phyloP scores from a whole-genome alignment of 2,797 vertebrate genomes.

The Tarsius wallacei region DNA sequence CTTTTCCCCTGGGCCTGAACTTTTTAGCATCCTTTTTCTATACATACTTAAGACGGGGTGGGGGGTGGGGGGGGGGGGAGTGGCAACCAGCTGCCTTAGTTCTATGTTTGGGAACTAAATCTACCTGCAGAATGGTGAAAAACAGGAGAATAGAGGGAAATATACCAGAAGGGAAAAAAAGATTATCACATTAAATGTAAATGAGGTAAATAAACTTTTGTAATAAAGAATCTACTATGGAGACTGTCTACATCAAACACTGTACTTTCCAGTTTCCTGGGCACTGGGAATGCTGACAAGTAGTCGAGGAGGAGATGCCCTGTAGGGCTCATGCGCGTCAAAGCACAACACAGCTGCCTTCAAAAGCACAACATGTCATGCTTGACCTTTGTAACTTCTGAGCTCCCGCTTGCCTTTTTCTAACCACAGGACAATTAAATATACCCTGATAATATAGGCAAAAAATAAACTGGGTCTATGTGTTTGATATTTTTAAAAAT shows the following conservation, averaged over 20 bases:
- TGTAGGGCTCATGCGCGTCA: constrained; percentile 38
- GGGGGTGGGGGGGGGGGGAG: no score
- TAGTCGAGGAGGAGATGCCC: constrained; percentile 40
- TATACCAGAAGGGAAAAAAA: not conserved
- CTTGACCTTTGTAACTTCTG: constrained; percentile 75
- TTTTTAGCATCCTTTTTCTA: constrained; percentile 50
- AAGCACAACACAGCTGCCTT: constrained; percentile 25
- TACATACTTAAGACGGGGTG: constrained; percentile 26
- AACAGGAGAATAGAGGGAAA: not conserved
- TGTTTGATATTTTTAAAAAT: constrained; percentile 82
- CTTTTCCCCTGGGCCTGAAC: constrained; percentile 20
- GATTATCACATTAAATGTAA: constrained; percentile 58
- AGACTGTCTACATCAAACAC: constrained; percentile 51
- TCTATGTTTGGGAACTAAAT: constrained; percentile 60
- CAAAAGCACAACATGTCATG: constrained; percentile 67
- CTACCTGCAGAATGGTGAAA: not conserved
- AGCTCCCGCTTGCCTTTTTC: constrained; percentile 71
- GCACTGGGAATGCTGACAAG: not conserved
- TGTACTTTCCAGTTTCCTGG: constrained; percentile 48
- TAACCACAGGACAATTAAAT: constrained; percentile 83
- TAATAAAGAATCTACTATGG: constrained; percentile 47
- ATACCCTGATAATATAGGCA: constrained; percentile 86
- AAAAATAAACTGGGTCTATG: constrained; percentile 77
- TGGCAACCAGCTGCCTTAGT: not conserved
- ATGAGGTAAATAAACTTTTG: constrained; percentile 66